Percentiles rank a stretch among this genome's conserved stretches.
Evolutionary conservation across 2,797 vertebrate species (phyloP).

Genomic region (Gallinago solitaria): DNA sequence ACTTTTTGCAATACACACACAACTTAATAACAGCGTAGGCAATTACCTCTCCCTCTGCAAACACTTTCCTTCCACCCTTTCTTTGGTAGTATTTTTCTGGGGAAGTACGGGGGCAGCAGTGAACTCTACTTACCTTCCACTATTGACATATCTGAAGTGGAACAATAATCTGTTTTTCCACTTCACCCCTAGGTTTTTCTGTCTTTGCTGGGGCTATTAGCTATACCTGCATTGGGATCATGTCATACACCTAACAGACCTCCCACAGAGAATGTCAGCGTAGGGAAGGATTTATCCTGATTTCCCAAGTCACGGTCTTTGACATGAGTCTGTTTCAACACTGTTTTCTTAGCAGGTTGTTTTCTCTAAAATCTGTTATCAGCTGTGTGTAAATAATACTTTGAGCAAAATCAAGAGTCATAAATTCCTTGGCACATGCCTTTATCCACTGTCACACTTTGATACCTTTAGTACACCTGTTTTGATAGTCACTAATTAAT

Average conservation of each 20-base stretch:
- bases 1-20: neutral
- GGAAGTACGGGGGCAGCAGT: neutral
- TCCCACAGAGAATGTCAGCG: neutral
- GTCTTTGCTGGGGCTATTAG: neutral
- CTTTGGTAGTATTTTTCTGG: neutral
- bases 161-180: neutral
- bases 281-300: neutral
- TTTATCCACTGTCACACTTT: neutral
- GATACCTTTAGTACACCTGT: conserved; percentile 6
- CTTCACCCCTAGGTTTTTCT: neutral
- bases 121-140: neutral
- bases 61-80: neutral
- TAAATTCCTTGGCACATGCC: conserved; percentile 1
- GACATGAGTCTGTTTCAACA: neutral
- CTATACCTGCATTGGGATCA: neutral
- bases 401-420: neutral
- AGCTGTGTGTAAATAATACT: neutral
- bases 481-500: neutral
- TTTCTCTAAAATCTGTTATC: neutral
- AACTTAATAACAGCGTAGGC: neutral
- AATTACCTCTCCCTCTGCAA: neutral
- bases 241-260: neutral
- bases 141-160: neutral
- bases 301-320: neutral
- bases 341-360: neutral